These are phyloP conservation scores for Lycophotia porphyrea DNA, from an alignment of 2,888 invertebrate species.

Conservation along the genomic window DNA sequence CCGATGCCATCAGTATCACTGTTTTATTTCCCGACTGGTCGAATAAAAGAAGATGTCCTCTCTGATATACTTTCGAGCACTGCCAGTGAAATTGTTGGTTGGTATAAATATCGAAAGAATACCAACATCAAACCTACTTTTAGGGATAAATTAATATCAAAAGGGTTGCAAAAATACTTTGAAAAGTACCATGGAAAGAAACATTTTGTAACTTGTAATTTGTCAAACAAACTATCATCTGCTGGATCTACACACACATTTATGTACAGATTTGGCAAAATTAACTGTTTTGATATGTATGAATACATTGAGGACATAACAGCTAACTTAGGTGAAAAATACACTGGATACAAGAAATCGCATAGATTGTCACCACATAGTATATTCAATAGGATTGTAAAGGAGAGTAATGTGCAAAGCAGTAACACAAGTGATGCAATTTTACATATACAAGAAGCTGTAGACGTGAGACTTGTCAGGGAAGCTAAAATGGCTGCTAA, in stretches of 20 bases:
- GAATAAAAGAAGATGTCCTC: slow-evolving; percentile 89
- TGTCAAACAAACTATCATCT: slow-evolving; percentile 88
- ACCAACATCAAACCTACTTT: slow-evolving; percentile 90
- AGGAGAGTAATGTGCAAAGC: slow-evolving; percentile 82
- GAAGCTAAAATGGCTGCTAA: slow-evolving; percentile 85
- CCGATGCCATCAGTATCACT: slow-evolving; percentile 90
- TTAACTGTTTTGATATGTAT: slow-evolving; percentile 88
- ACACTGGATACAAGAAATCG: slow-evolving; percentile 86
- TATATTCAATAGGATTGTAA: slow-evolving; percentile 85
- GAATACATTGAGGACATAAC: slow-evolving; percentile 89
- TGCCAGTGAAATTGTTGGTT: slow-evolving; percentile 91
- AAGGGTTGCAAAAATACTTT: slow-evolving; percentile 91
- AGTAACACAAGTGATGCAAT: slow-evolving; percentile 85
- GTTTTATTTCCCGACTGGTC: slow-evolving; percentile 90
- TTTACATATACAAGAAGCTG: slow-evolving; percentile 84
- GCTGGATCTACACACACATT: slow-evolving; percentile 91
- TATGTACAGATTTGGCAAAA: slow-evolving; percentile 91
- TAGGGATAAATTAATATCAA: slow-evolving; percentile 91
- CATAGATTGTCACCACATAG: slow-evolving; percentile 79
- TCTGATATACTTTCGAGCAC: slow-evolving; percentile 87
- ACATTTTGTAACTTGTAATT: slow-evolving; percentile 91
- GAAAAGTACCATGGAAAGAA: slow-evolving; percentile 88
- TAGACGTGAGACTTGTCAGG: slow-evolving; percentile 80
- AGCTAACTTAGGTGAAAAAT: slow-evolving; percentile 88
- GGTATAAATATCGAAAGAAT: slow-evolving; percentile 92